These are phyloP conservation scores for Girardinus metallicus DNA, from an alignment of 2,797 vertebrate genomes.

Conservation along the genomic window DNA sequence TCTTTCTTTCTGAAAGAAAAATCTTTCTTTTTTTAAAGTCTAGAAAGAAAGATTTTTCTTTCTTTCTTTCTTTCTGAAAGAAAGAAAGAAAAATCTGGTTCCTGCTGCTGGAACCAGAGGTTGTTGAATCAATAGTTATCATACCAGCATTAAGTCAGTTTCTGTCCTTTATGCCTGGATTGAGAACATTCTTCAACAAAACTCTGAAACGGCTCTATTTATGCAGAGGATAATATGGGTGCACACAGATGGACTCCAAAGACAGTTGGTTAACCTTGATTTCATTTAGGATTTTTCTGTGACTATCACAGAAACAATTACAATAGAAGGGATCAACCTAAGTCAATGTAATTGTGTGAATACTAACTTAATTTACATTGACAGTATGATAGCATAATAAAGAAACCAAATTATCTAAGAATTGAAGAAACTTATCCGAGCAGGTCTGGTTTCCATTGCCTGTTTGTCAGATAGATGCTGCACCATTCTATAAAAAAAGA, in stretches of 20 bases:
- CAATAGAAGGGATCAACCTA: constrained; percentile 3
- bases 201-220: neutral
- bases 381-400: constrained; percentile 12
- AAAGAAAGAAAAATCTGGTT: no score
- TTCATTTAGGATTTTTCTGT: neutral
- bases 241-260: neutral
- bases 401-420: neutral
- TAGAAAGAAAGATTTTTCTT: no score
- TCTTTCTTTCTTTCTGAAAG: no score
- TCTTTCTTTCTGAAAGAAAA: no score
- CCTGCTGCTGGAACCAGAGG: no score
- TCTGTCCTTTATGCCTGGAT: neutral
- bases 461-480: constrained; percentile 35
- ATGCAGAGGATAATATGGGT: neutral
- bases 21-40: no score
- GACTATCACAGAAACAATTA: constrained; percentile 4
- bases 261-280: neutral
- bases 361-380: constrained; percentile 13
- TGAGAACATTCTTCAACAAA: neutral
- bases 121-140: no score
- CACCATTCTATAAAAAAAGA: constrained; percentile 8
- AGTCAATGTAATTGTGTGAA: constrained; percentile 2
- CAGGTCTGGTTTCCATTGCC: constrained; percentile 22
- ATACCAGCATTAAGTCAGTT: no score
- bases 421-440: neutral